Conservation (phyloP, 1,140 invertebrate genomes). For the Parapsyche elsis region DNA sequence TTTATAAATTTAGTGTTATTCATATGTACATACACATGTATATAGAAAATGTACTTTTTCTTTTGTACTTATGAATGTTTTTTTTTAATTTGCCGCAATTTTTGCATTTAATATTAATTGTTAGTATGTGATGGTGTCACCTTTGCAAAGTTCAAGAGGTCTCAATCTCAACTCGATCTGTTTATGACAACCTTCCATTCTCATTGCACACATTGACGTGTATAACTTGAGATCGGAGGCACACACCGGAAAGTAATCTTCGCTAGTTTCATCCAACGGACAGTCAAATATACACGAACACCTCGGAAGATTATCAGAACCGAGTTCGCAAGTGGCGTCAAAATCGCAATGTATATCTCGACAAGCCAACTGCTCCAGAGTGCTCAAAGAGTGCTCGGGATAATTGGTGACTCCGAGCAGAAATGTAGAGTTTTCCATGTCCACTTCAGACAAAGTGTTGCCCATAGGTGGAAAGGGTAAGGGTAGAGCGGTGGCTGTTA, state of each 20-base stretch:
- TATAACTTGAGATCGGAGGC: conserved; percentile 86
- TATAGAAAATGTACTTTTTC: no score
- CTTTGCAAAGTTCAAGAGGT: conserved; percentile 85
- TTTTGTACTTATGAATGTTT: no score
- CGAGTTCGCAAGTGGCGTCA: conserved; percentile 84
- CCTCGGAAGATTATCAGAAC: conserved; percentile 78
- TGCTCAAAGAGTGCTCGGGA: conserved; percentile 58
- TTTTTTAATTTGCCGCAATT: background rate
- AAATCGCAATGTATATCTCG: conserved; percentile 85
- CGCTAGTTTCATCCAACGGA: conserved; percentile 63
- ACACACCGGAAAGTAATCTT: conserved; percentile 79
- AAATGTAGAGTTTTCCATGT: conserved; percentile 53
- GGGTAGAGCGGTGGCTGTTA: conserved; percentile 58
- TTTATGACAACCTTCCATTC: conserved; percentile 85
- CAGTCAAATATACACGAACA: conserved; percentile 83
- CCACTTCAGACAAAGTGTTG: conserved; percentile 60
- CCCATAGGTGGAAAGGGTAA: conserved; percentile 59
- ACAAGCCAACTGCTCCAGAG: conserved; percentile 74
- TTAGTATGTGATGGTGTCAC: conserved; percentile 62
- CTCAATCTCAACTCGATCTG: conserved; percentile 83
- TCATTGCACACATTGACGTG: conserved; percentile 86
- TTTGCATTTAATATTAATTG: background rate
- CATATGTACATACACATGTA: no score
- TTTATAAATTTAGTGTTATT: no score
- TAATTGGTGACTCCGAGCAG: conserved; percentile 54